phyloP scores from a whole-genome alignment of 2,113 vertebrate species.

The Microtus oregoni region DNA sequence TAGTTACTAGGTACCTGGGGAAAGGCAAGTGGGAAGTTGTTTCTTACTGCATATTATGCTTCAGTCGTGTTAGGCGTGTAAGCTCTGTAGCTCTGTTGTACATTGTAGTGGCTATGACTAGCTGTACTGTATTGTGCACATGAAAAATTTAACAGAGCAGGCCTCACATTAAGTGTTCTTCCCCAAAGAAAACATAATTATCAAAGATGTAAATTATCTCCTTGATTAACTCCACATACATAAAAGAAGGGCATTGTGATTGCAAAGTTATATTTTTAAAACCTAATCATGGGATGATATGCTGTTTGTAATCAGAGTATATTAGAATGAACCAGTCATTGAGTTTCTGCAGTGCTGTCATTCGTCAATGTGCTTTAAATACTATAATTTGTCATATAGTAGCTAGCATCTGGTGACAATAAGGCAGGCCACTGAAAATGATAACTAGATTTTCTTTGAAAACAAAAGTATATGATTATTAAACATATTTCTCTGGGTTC shows the following conservation, averaged over 20 bases:
- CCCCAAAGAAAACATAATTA: neutral
- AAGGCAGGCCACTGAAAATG: slow-evolving; percentile 27
- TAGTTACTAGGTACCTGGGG: neutral
- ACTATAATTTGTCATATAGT: neutral
- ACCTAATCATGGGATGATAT: neutral
- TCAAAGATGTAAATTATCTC: neutral
- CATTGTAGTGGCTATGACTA: neutral
- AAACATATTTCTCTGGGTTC: neutral
- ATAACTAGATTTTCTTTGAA: neutral
- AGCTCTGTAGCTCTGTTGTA: neutral
- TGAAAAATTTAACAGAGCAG: neutral
- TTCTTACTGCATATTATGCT: neutral
- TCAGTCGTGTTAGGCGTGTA: neutral
- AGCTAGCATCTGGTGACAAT: neutral
- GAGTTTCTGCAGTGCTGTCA: neutral
- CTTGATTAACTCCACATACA: neutral
- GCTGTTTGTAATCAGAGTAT: neutral
- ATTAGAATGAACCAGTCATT: neutral
- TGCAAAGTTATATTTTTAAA: slow-evolving; percentile 7
- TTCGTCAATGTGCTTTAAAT: neutral
- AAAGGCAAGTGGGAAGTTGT: neutral
- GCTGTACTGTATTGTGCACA: neutral
- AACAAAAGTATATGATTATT: neutral
- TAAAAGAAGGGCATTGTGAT: neutral
- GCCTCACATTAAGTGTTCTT: neutral